These are phyloP conservation scores for Magallana ariakensis DNA, from an alignment of 1,140 invertebrate genomes.

Conservation along the genomic window DNA sequence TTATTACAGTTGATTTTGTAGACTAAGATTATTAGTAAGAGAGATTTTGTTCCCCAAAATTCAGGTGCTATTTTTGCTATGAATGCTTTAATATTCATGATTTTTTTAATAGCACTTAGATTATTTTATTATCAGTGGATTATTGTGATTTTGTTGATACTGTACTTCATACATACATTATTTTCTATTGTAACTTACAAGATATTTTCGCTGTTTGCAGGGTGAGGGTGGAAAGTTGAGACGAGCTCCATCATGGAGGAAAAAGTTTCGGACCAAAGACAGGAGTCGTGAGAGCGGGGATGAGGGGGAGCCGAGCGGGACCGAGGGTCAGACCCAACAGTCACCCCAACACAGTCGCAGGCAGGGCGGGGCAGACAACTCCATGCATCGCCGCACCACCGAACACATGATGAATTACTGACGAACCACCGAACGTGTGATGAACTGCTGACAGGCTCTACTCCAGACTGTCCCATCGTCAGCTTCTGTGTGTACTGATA, in stretches of 20 bases:
- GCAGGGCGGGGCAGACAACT: conserved; percentile 54
- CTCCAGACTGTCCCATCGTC: conserved; percentile 19
- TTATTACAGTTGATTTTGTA: too few species aligned
- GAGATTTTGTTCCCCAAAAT: too few species aligned
- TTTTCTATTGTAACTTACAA: not conserved
- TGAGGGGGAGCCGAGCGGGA: conserved; percentile 59
- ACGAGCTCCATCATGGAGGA: conserved; percentile 77
- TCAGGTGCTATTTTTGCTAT: too few species aligned
- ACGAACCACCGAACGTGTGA: conserved; percentile 61
- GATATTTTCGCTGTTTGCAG: conserved; percentile 59
- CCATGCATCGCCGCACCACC: conserved; percentile 57
- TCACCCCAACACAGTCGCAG: conserved; percentile 66
- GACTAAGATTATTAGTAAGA: too few species aligned
- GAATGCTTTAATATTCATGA: too few species aligned
- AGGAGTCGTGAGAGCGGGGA: conserved; percentile 67
- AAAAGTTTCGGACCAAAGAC: conserved; percentile 77
- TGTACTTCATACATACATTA: too few species aligned
- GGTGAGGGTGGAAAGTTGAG: conserved; percentile 76
- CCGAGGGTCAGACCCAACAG: conserved; percentile 60
- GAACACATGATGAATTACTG: conserved; percentile 65
- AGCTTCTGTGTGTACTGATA: not conserved
- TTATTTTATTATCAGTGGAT: too few species aligned
- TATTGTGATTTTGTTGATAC: too few species aligned
- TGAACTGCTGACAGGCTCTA: conserved; percentile 56
- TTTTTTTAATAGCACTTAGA: too few species aligned